Evolutionary conservation across 2,888 invertebrate species (phyloP), one percentile per base, ranked within the genome.

Genomic region (Cantharis flavilabris): DNA sequence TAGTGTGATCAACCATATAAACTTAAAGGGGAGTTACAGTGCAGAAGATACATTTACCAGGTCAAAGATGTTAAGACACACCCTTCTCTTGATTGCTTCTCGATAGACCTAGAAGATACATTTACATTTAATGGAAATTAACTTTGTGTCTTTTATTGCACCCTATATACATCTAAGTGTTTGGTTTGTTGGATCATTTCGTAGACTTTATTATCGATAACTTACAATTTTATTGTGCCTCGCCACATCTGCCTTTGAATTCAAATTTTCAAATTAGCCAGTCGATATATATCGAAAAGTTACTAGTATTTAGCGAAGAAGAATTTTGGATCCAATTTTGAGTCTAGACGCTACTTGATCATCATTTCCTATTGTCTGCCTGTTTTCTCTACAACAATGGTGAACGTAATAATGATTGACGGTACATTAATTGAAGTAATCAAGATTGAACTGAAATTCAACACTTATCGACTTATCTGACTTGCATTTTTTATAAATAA

Each of bases 121-220:
- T 76, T 76, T 73, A 70, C 76, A 76, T 76, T 76, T 76, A 76
- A 76, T 76, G 76, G 63, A 73, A 76, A 72, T 75, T 75, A 28
- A 30, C 70, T 70, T 71, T 67, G 65, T 67, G 20, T 64, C 20
- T 67, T 67, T 26, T 67, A 20, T n/a, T 67, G 65, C 65, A 67
- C 65, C 26, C 26, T 67, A 67, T 67, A 67, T 49, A 49, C 49
- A 49, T 5, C 49, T 49, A 49, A 49, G 49, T 49, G n/a, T 49
- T 49, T 49, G 49, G 49, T 49, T 49, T 49, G 49, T 49, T 7
- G 49, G 4, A n/a, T 49, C 49, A 9, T 49, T 49, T 49, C 0
- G n/a, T n/a, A n/a, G n/a, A 49, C 49, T 49, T 49, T 49, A 49
- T 7, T 49, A 49, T n/a, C 49, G 49, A 49, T 49, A 49, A 49